Conservation (phyloP, 2,888 invertebrate genomes). For the Drosophila picticornis region DNA sequence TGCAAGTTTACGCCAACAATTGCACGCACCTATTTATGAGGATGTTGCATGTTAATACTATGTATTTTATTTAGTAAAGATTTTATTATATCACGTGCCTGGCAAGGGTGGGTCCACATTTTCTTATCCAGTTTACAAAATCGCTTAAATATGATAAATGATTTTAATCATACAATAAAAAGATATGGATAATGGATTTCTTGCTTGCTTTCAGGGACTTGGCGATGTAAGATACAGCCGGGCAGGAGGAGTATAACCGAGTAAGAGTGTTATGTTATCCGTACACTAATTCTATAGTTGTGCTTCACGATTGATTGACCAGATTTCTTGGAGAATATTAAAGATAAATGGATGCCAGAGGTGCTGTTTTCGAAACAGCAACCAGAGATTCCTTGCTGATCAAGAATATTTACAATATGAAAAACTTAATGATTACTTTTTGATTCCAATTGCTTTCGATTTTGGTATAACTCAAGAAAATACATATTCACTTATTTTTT, state of each 20-base stretch:
- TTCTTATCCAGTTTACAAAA: slow-evolving; percentile 10
- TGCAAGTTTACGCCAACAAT: neutral
- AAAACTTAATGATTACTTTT: neutral
- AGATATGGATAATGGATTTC: neutral
- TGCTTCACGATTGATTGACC: slow-evolving; percentile 99
- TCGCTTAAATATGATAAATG: slow-evolving; percentile 36
- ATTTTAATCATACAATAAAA: neutral
- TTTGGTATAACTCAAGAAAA: neutral
- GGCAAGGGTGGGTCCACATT: slow-evolving; percentile 28
- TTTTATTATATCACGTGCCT: neutral
- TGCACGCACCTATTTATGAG: slow-evolving; percentile 4
- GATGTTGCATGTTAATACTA: slow-evolving; percentile 2
- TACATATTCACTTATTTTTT: neutral
- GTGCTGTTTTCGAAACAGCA: slow-evolving; percentile 97
- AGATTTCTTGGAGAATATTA: slow-evolving; percentile 99
- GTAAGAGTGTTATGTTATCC: slow-evolving; percentile 97
- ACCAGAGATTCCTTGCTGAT: slow-evolving; percentile 94
- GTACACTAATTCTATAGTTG: slow-evolving; percentile 98
- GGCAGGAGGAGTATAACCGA: slow-evolving; percentile 98
- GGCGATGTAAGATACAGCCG: slow-evolving; percentile 98
- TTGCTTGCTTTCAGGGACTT: slow-evolving; percentile 88
- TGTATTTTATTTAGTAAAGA: neutral
- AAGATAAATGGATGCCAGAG: slow-evolving; percentile 96
- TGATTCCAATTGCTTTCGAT: neutral
- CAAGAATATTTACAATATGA: slow-evolving; percentile 86